Percentiles rank a stretch among this genome's conserved stretches.
phyloP scores from a whole-genome alignment of 2,797 vertebrate genomes.

The Hirundo rustica region DNA sequence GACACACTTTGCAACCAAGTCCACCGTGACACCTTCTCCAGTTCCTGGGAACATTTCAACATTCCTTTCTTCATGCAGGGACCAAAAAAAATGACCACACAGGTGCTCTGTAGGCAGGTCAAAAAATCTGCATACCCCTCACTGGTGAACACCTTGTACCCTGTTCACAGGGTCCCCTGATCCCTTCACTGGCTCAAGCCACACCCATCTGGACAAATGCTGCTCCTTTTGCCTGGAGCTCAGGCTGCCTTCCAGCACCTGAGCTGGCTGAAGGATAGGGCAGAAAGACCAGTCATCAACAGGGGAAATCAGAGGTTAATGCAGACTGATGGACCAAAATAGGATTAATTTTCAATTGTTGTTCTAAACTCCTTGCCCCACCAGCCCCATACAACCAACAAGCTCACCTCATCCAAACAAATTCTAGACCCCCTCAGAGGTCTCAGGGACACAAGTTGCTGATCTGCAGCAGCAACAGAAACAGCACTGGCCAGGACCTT shows the following conservation, averaged over 20 bases:
- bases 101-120: background rate
- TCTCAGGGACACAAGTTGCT: background rate
- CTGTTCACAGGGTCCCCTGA: background rate
- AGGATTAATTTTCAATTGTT: background rate
- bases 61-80: background rate
- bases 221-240: background rate
- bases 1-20: background rate
- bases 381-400: background rate
- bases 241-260: background rate
- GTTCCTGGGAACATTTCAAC: background rate
- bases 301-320: background rate
- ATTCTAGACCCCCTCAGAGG: background rate
- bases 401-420: background rate
- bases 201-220: accelerated
- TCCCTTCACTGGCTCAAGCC: background rate
- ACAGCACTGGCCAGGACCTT: background rate
- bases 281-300: background rate
- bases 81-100: background rate
- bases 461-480: background rate
- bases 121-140: background rate
- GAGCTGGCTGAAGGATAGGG: background rate
- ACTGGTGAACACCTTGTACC: accelerated
- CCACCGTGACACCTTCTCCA: background rate
- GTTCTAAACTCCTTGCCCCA: background rate
- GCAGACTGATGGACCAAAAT: background rate